A percentile compares a stretch with the other conserved stretches of the same genome.
phyloP scores from a whole-genome alignment of 2,888 invertebrate species.

The Drosophila mimetica region DNA sequence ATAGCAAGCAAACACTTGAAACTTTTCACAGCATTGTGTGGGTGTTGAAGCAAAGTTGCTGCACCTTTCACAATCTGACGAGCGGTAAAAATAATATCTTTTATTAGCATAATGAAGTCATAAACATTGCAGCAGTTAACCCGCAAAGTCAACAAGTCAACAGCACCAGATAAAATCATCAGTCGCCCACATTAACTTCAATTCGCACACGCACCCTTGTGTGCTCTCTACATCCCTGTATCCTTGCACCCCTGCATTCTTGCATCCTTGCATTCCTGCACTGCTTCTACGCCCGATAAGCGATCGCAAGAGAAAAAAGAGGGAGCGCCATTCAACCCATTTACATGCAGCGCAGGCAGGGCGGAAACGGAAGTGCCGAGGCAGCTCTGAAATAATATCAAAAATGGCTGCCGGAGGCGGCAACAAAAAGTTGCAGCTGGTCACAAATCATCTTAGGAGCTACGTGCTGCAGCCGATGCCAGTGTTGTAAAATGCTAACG shows the following conservation, averaged over 20 bases:
- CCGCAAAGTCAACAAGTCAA: slow-evolving; percentile 77
- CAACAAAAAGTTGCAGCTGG: slow-evolving; percentile 73
- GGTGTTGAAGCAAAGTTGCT: neutral
- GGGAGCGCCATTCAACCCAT: slow-evolving; percentile 44
- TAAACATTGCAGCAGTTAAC: slow-evolving; percentile 77
- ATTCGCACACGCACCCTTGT: slow-evolving; percentile 12
- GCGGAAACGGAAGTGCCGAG: slow-evolving; percentile 73
- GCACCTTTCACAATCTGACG: neutral
- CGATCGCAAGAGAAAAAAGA: slow-evolving; percentile 60
- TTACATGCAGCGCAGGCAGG: slow-evolving; percentile 67
- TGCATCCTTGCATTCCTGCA: neutral
- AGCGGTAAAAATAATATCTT: slow-evolving; percentile 65
- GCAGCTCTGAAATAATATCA: slow-evolving; percentile 74
- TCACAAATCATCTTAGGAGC: slow-evolving; percentile 73
- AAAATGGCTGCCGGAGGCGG: slow-evolving; percentile 77
- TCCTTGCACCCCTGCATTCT: neutral
- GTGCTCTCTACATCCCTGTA: neutral
- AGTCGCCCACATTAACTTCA: slow-evolving; percentile 58
- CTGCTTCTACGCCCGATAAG: slow-evolving; percentile 53
- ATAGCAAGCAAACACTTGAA: neutral
- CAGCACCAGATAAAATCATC: slow-evolving; percentile 73
- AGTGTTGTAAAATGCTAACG: slow-evolving; percentile 78
- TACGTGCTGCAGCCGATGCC: slow-evolving; percentile 57
- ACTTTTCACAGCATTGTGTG: neutral
- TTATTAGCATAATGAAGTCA: slow-evolving; percentile 78